Conservation (phyloP, 2,888 invertebrate species). For the Drosophila borealis region DNA sequence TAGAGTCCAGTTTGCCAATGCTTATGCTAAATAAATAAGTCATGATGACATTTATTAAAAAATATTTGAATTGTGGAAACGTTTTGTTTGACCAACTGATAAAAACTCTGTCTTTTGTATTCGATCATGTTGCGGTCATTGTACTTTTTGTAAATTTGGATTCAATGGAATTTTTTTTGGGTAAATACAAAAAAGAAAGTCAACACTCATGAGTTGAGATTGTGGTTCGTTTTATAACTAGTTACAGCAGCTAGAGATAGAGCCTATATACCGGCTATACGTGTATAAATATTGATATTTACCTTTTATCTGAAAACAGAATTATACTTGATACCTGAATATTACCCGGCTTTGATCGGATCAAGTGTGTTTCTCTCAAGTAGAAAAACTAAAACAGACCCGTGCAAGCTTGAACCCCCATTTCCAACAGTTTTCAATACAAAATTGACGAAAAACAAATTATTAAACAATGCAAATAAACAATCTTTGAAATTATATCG, state of each 20-base stretch:
- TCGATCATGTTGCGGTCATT: conserved; percentile 51
- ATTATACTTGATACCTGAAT: too few relatives aligned
- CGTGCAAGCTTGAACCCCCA: too few relatives aligned
- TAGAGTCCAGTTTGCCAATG: conserved; percentile 11
- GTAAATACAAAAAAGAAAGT: conserved; percentile 10
- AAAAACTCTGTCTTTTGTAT: conserved; percentile 55
- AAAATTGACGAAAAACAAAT: too few relatives aligned
- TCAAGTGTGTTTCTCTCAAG: too few relatives aligned
- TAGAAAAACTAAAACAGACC: too few relatives aligned
- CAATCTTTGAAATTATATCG: too few relatives aligned
- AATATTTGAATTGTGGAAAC: conserved; percentile 61
- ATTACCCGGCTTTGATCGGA: too few relatives aligned
- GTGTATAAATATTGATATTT: background rate
- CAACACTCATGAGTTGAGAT: conserved; percentile 5
- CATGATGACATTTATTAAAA: conserved; percentile 49
- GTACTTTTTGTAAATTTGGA: conserved; percentile 48
- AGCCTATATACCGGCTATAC: background rate
- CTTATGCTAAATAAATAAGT: conserved; percentile 25
- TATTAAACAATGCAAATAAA: too few relatives aligned
- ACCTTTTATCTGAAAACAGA: background rate
- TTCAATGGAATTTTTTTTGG: conserved; percentile 48
- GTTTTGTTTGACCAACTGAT: conserved; percentile 59
- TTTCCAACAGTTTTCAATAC: too few relatives aligned
- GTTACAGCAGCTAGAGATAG: background rate
- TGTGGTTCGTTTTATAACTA: background rate